Evolutionary conservation across 1,140 invertebrate genomes (phyloP), one percentile per base, ranked within the genome.

Genomic region (Brachionus koreanus): DNA sequence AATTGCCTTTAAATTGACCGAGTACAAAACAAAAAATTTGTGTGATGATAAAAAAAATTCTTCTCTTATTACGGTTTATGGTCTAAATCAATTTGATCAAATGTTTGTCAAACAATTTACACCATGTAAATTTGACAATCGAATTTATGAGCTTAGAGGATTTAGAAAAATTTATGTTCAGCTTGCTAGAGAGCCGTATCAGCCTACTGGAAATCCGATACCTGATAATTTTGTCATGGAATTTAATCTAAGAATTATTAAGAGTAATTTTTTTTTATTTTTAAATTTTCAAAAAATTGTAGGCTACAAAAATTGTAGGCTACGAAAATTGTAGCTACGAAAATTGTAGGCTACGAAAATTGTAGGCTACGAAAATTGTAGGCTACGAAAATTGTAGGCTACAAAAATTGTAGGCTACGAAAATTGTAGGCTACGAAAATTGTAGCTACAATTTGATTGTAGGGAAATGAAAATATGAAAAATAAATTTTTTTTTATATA

Each of bases 171-270:
- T 46, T 74, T 74, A 74, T 74, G 42, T 74, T 46, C 69, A 74
- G n/a, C 25, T 74, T 2, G 46, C 6, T 25, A 13, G 69, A 35
- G 69, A 74, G 5, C 39, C 69, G 6, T 46, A 25, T 46, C 69
- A 46, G 29, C 69, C 69, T 19, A 23, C 37, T 12, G 39, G 10
- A 7, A 74, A 74, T 29, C 25, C 7, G 6, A 25, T 46, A 42
- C 69, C 69, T 19, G 69, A 74, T 29, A 74, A 74, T 74, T 74
- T 74, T 46, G 69, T 74, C 3, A 74, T 74, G 39, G 69, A 74
- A 25, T 74, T 74, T 33, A 74, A 74, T 46, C 25, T 74, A 3
- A 43, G 23, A 74, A 19, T 74, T 25, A 43, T 74, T 5, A 74
- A 74, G 25, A 74, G 69, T 74, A 74, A 46, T 3, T 19, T 57